phyloP scores from a whole-genome alignment of 2,797 vertebrate genomes.

The Alca torda region DNA sequence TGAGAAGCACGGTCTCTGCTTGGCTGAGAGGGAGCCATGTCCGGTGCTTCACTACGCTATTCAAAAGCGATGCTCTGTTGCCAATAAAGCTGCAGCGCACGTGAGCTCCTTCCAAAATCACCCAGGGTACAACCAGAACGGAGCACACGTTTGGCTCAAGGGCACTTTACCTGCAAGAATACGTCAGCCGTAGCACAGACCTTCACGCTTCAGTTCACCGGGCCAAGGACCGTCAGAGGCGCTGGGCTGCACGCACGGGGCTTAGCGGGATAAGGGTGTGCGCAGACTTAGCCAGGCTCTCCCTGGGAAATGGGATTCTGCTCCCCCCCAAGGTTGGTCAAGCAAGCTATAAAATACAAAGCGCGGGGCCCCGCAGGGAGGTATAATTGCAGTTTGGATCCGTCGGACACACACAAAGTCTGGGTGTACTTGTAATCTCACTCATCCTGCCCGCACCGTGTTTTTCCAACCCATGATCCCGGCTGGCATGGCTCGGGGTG shows the following conservation, averaged over 20 bases:
- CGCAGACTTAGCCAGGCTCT: not conserved
- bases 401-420: not conserved
- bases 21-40: accelerated
- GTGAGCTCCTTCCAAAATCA: not conserved
- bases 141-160: not conserved
- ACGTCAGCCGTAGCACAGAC: not conserved
- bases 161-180: not conserved
- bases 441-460: not conserved
- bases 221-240: accelerated
- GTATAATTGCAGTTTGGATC: not conserved
- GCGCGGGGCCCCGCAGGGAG: accelerated
- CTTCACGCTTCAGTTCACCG: not conserved
- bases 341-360: not conserved
- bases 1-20: not conserved
- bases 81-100: not conserved
- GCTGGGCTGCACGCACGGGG: not conserved
- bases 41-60: not conserved
- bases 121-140: not conserved
- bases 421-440: not conserved
- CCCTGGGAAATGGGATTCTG: not conserved
- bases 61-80: not conserved
- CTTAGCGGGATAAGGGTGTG: accelerated
- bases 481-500: not conserved
- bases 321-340: not conserved
- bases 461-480: not conserved